Evolutionary conservation across 1,140 invertebrate genomes (phyloP).

Genomic region (fruit fly (Drosophila melanogaster)): DNA sequence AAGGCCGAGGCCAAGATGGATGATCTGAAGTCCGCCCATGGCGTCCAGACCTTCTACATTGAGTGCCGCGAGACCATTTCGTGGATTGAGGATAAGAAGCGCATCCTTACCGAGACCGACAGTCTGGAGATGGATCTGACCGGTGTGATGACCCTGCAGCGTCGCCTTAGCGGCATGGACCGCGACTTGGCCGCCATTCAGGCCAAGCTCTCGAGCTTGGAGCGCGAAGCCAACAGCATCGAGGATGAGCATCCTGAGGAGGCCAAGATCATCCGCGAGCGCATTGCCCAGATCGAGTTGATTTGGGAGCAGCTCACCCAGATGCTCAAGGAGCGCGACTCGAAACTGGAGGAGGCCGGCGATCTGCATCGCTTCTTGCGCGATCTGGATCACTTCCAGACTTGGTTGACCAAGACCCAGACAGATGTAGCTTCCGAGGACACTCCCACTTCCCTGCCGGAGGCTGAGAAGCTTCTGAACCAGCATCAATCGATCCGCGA

Average conservation of each 20-base stretch:
- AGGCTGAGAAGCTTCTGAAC: conserved; percentile 97
- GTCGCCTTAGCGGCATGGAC: conserved; percentile 98
- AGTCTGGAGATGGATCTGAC: conserved; percentile 97
- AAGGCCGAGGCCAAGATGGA: conserved; percentile 97
- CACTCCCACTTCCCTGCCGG: conserved; percentile 96
- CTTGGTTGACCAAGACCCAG: conserved; percentile 99
- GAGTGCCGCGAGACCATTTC: conserved; percentile 99
- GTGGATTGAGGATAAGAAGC: conserved; percentile 99
- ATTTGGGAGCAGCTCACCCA: conserved; percentile 99
- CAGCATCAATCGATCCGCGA: conserved; percentile 99
- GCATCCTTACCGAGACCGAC: conserved; percentile 97
- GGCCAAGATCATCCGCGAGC: conserved; percentile 95
- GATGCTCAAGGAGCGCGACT: conserved; percentile 98
- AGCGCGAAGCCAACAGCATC: conserved; percentile 96
- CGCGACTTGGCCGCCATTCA: conserved; percentile 99
- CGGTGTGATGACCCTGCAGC: conserved; percentile 92
- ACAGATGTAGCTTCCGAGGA: conserved; percentile 99
- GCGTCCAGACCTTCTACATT: conserved; percentile 99
- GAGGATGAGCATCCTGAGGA: conserved; percentile 98
- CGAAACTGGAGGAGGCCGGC: conserved; percentile 99
- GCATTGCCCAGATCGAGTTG: conserved; percentile 93
- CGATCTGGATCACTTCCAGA: conserved; percentile 99
- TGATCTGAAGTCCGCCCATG: conserved; percentile 97
- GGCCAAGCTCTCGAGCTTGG: conserved; percentile 96
- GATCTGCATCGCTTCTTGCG: conserved; percentile 99